Percentiles rank a stretch among this genome's conserved stretches.
Evolutionary conservation across 2,113 vertebrate genomes (phyloP).

Genomic region (Labeo rohita): DNA sequence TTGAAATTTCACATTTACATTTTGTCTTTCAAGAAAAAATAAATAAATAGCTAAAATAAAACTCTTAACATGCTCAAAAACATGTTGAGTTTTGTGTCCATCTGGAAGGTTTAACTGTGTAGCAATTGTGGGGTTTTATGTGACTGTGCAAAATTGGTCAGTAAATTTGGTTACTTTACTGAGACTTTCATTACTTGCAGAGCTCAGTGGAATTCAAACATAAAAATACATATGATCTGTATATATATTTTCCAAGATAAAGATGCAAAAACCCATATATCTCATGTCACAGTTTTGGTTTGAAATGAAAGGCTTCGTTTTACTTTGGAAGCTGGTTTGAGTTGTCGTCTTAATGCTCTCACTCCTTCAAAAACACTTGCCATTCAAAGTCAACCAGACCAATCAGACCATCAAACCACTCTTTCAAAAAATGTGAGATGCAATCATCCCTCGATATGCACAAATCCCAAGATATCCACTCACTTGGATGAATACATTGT

Average conservation of each 20-base stretch:
- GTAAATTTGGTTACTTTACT: not conserved
- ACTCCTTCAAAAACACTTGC: slow-evolving; percentile 24
- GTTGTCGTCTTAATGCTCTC: not conserved
- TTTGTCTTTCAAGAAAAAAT: not conserved
- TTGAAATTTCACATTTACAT: not conserved
- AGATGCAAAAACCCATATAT: not conserved
- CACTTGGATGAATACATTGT: slow-evolving; percentile 58
- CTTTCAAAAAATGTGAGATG: not conserved
- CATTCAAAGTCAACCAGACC: slow-evolving; percentile 17
- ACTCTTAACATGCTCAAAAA: not conserved
- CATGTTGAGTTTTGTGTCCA: not conserved
- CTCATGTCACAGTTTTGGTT: not conserved
- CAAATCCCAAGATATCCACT: slow-evolving; percentile 20
- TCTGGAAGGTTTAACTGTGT: not conserved
- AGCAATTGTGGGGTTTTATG: not conserved
- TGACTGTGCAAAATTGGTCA: not conserved
- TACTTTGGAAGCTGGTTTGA: not conserved
- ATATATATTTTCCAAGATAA: not conserved
- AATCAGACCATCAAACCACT: slow-evolving; percentile 39
- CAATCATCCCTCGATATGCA: slow-evolving; percentile 1
- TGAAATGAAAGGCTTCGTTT: not conserved
- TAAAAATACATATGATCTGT: not conserved
- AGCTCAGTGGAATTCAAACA: not conserved
- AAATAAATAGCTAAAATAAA: not conserved
- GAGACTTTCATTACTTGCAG: not conserved